Conservation (phyloP, 2,888 invertebrate species). For the Acrobasis suavella region DNA sequence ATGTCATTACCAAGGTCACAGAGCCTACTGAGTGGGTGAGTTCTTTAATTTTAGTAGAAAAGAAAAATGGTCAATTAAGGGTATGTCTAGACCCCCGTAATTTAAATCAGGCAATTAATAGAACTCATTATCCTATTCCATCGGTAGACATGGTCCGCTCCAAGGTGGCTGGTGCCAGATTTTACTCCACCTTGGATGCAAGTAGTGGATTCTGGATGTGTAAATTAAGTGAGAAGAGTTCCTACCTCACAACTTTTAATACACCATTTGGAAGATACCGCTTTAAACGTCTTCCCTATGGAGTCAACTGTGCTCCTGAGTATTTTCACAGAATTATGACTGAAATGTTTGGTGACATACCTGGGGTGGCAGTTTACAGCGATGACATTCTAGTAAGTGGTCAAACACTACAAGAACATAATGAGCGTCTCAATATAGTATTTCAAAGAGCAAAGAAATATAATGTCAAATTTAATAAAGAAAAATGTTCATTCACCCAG, state of each 20-base stretch:
- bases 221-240: slow-evolving; percentile 20
- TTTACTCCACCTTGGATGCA: slow-evolving; percentile 30
- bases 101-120: slow-evolving; percentile 29
- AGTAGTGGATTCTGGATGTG: slow-evolving; percentile 32
- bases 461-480: slow-evolving; percentile 30
- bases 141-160: slow-evolving; percentile 27
- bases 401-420: slow-evolving; percentile 24
- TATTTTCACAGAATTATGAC: slow-evolving; percentile 31
- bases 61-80: slow-evolving; percentile 31
- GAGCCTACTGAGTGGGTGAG: slow-evolving; percentile 33
- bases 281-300: slow-evolving; percentile 30
- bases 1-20: slow-evolving; percentile 30
- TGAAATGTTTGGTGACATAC: slow-evolving; percentile 30
- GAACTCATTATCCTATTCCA: slow-evolving; percentile 32
- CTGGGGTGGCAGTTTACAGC: slow-evolving; percentile 28
- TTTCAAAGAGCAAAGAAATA: slow-evolving; percentile 27
- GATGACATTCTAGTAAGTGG: slow-evolving; percentile 28
- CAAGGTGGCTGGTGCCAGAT: slow-evolving; percentile 29
- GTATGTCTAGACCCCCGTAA: slow-evolving; percentile 32
- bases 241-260: slow-evolving; percentile 26
- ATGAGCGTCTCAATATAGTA: slow-evolving; percentile 24
- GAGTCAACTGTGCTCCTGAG: slow-evolving; percentile 29
- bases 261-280: slow-evolving; percentile 32
- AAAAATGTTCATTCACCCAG: slow-evolving; percentile 30
- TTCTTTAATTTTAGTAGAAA: slow-evolving; percentile 29